Percentiles rank a stretch among this genome's conserved stretches.
These are phyloP conservation scores for Candidula unifasciata DNA, from an alignment of 2,888 invertebrate species.

Conservation along the genomic window DNA sequence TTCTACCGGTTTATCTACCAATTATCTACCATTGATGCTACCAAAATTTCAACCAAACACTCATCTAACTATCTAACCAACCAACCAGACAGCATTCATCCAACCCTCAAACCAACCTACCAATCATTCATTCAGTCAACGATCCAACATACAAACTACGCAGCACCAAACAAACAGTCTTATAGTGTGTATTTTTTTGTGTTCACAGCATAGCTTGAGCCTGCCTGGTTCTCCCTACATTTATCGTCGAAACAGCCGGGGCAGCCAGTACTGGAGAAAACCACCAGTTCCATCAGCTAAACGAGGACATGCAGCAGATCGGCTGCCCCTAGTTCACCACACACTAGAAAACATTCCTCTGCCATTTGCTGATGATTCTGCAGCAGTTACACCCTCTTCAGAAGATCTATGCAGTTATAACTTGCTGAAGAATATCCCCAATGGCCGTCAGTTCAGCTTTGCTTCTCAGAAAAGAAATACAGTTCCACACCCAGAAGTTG, in stretches of 20 bases:
- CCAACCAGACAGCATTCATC: too few species aligned
- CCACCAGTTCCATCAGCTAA: slow-evolving; percentile 53
- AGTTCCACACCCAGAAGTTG: slow-evolving; percentile 32
- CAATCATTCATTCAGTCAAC: too few species aligned
- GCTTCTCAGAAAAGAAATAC: slow-evolving; percentile 90
- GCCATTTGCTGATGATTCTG: slow-evolving; percentile 97
- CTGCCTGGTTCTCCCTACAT: slow-evolving; percentile 98
- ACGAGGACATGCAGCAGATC: slow-evolving; percentile 82
- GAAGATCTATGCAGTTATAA: slow-evolving; percentile 84
- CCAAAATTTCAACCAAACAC: too few species aligned
- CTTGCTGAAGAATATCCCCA: slow-evolving; percentile 82
- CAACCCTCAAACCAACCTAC: too few species aligned
- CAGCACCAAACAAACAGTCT: too few species aligned
- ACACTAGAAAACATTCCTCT: slow-evolving; percentile 86
- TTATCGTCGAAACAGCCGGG: slow-evolving; percentile 85
- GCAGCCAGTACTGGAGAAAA: slow-evolving; percentile 83
- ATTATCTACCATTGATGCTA: too few species aligned
- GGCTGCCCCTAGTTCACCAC: slow-evolving; percentile 94
- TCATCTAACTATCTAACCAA: too few species aligned
- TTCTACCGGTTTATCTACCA: too few species aligned
- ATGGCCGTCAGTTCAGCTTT: slow-evolving; percentile 90
- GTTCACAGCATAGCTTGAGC: slow-evolving; percentile 94
- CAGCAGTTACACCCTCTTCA: slow-evolving; percentile 97
- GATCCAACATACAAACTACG: too few species aligned
- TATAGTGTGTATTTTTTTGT: slow-evolving; percentile 53